These are phyloP conservation scores for Planococcus citri DNA, from an alignment of 1,140 invertebrate genomes.

Conservation along the genomic window DNA sequence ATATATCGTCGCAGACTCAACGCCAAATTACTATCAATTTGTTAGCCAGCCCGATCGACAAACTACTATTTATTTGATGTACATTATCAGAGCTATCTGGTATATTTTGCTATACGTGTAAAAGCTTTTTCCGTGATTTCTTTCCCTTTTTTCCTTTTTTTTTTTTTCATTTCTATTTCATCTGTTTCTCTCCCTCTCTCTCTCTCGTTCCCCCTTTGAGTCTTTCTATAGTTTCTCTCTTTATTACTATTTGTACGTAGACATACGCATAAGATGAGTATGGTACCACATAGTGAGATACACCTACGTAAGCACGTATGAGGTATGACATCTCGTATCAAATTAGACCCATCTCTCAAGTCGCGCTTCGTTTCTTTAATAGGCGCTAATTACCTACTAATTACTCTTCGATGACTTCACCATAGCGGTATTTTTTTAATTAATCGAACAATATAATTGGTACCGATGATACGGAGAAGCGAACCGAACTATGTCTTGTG, in stretches of 20 bases:
- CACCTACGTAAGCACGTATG: background rate
- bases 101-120: background rate
- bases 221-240: too few species aligned
- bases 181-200: too few species aligned
- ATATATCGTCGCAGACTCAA: background rate
- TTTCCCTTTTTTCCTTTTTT: background rate
- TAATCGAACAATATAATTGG: background rate
- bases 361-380: background rate
- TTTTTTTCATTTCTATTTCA: too few species aligned
- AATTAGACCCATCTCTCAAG: too few species aligned
- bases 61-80: background rate
- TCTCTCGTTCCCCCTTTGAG: too few species aligned
- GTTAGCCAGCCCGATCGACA: background rate
- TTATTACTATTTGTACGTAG: too few species aligned
- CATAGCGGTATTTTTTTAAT: background rate
- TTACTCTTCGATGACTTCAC: background rate
- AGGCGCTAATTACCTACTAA: background rate
- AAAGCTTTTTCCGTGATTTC: background rate
- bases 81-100: background rate
- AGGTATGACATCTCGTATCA: background rate
- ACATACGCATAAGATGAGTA: too few species aligned
- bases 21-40: conserved; percentile 3
- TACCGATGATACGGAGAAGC: background rate
- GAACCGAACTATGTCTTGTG: background rate
- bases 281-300: too few species aligned